A percentile compares a stretch with the other conserved stretches of the same genome.
phyloP scores from a whole-genome alignment of 1,140 invertebrate genomes.

The Drosophila persimilis region DNA sequence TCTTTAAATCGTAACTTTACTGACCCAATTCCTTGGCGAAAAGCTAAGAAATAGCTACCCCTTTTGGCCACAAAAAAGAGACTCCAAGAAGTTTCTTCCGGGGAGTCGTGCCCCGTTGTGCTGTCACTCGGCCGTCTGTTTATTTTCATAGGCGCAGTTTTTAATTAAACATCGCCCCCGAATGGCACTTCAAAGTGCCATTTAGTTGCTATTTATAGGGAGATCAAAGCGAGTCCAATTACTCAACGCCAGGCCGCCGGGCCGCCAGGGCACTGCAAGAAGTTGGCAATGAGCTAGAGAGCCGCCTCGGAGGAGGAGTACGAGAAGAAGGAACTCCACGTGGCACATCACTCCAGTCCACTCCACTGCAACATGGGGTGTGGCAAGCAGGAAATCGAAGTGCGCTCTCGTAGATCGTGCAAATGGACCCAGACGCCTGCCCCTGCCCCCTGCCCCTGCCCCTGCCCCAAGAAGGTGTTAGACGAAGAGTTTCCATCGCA shows the following conservation, averaged over 20 bases:
- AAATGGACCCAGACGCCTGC: constrained; percentile 26
- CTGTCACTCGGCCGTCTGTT: constrained; percentile 36
- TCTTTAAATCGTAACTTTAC: constrained; percentile 22
- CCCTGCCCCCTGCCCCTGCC: too few species aligned
- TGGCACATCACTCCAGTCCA: constrained; percentile 11
- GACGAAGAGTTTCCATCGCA: constrained; percentile 40
- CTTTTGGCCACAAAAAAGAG: background rate
- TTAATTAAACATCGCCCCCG: constrained; percentile 47
- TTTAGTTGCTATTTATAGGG: constrained; percentile 60
- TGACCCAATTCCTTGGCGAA: constrained; percentile 38
- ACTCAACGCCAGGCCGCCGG: constrained; percentile 65
- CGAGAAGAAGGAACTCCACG: constrained; percentile 4
- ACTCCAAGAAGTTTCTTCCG: background rate
- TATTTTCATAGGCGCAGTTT: constrained; percentile 46
- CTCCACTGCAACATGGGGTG: constrained; percentile 34
- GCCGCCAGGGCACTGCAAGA: constrained; percentile 32
- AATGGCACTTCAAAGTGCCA: constrained; percentile 60
- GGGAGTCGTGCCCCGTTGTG: background rate
- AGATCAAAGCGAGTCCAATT: constrained; percentile 77
- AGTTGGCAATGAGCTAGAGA: constrained; percentile 78
- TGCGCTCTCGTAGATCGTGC: constrained; percentile 24
- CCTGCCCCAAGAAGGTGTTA: constrained; percentile 53
- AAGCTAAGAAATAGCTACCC: background rate
- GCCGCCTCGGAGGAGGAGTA: constrained; percentile 35
- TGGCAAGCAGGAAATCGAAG: constrained; percentile 75